Base-by-base conservation (phyloP, 2,113 vertebrate genomes). In the Daphoenositta chrysoptera region DNA sequence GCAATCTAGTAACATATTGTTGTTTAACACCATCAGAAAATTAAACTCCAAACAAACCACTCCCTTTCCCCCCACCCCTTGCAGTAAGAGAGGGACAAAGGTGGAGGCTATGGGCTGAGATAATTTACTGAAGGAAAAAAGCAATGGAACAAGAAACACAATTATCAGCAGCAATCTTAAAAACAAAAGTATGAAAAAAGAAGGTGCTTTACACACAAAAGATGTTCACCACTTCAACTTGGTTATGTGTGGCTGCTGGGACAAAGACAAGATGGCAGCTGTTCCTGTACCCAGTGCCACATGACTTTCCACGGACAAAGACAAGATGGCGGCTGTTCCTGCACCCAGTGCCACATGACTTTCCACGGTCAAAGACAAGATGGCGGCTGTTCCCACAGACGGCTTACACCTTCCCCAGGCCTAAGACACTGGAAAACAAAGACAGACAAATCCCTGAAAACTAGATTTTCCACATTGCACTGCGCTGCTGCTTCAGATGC, bases 161-260 rank as follows among this genome's bases (percentile, higher is more conserved):
- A 15, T 35, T 44, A 44, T 26, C n/a, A 61, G 16, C 31, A 61
- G 33, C 37, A 83, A 77, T 28, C 8, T 37, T 23, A 44, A 60
- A 60, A 35, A 31, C 7, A 31, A 33, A 60, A 86, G 2, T 27
- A 33, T 37, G 7, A 51, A 19, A 66, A 77, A 44, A 77, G 14
- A 68, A 33, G 33, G 14, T 51, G 9, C 15, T 77, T 44, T 68
- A 51, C 22, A 51, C 37, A 76, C 17, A 31, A 22, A 42, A 31
- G 17, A 7, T 11, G 9, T 27, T 58, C 17, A 42, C 31, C 37
- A 22, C 37, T 51, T 44, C 37, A 15, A 1, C 9, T 58, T 44
- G 22, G 26, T 44, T 68, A 21, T 0, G 0, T 1, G 0, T 13
- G 63, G 11, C 37, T 68, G 37, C 63, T 10, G 3, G 17, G 72